Evolutionary conservation across 2,113 vertebrate genomes (phyloP), one percentile per base, ranked within the genome.

Genomic region (Nyctibius bracteatus): DNA sequence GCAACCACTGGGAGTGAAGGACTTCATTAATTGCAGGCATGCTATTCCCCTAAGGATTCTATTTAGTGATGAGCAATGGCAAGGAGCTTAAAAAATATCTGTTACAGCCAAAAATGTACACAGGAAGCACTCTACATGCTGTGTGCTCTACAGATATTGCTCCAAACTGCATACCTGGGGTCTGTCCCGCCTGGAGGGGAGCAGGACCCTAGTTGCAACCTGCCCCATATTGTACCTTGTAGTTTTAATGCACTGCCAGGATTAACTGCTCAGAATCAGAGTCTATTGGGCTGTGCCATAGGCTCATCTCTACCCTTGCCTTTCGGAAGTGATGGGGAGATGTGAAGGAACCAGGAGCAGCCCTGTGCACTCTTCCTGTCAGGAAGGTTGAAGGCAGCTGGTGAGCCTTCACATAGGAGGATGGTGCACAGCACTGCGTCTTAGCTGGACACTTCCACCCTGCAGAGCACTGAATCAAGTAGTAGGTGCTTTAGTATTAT

Each of bases 281-380:
- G 1, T 37, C 6, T 61, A 30, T 6, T 22, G 17, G 5, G 19
- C 7, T 77, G 23, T 39, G 10, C 3, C 17, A 18, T 12, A 14
- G 8, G 5, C 9, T 85, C 6, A 1, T 41, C 17, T 63, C 27
- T 39, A 6, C 28, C 4, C 37, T 4, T 43, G 35, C 12, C 41
- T 52, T 43, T 73, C 24, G 12, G 27, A 73, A 68, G 10, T 10
- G 14, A 31, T 0, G 1, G 31, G 33, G 20, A 84, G 8, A 43
- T 31, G 12, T 35, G 43, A 67, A 44, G 15, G 35, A 43, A 43
- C 5, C 5, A 57, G 47, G 14, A 63, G 2, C 12, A 65, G 19
- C 22, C 11, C 11, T 2, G 0, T 16, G 10, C 12, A 74, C 10
- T 4, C 24, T 46, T 27, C 11, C 16, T 1, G 0, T 24, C 27